Evolutionary conservation across 1,140 invertebrate species (phyloP).

Genomic region (Meloidogyne chitwoodi): DNA sequence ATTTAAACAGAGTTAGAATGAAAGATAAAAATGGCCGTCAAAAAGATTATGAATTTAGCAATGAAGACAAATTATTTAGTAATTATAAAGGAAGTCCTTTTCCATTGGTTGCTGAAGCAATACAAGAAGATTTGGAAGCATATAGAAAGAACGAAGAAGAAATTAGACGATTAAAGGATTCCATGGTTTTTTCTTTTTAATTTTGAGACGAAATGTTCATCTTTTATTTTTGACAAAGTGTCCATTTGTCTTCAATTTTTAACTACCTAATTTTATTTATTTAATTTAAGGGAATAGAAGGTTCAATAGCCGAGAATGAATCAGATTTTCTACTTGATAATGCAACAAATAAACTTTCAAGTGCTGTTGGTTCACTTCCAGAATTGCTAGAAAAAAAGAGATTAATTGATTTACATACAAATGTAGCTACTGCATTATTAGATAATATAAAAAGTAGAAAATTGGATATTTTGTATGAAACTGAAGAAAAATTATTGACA

Average conservation of each 20-base stretch:
- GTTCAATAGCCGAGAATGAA: slow-evolving; percentile 62
- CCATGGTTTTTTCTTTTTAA: slow-evolving; percentile 12
- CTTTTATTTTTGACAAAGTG: slow-evolving; percentile 7
- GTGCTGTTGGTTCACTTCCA: slow-evolving; percentile 77
- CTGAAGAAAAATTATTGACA: slow-evolving; percentile 92
- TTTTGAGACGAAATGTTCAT: not conserved
- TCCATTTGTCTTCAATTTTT: too few relatives aligned
- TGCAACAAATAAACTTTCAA: slow-evolving; percentile 87
- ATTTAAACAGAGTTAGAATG: slow-evolving; percentile 79
- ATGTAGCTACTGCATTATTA: slow-evolving; percentile 75
- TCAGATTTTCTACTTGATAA: slow-evolving; percentile 75
- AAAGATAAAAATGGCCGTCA: slow-evolving; percentile 70
- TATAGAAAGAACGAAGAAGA: slow-evolving; percentile 90
- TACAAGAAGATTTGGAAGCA: slow-evolving; percentile 92
- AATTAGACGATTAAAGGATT: slow-evolving; percentile 81
- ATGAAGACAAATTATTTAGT: slow-evolving; percentile 69
- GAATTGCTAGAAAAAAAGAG: slow-evolving; percentile 93
- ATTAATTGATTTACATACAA: slow-evolving; percentile 96
- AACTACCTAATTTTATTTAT: too few relatives aligned
- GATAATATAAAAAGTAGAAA: slow-evolving; percentile 65
- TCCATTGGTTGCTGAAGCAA: slow-evolving; percentile 91
- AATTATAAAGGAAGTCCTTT: slow-evolving; percentile 73
- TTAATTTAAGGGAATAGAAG: slow-evolving; percentile 63
- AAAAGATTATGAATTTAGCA: slow-evolving; percentile 83
- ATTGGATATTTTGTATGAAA: slow-evolving; percentile 90